These are phyloP conservation scores for Scaptomyza polygonia DNA, from an alignment of 2,888 invertebrate genomes.

Conservation along the genomic window DNA sequence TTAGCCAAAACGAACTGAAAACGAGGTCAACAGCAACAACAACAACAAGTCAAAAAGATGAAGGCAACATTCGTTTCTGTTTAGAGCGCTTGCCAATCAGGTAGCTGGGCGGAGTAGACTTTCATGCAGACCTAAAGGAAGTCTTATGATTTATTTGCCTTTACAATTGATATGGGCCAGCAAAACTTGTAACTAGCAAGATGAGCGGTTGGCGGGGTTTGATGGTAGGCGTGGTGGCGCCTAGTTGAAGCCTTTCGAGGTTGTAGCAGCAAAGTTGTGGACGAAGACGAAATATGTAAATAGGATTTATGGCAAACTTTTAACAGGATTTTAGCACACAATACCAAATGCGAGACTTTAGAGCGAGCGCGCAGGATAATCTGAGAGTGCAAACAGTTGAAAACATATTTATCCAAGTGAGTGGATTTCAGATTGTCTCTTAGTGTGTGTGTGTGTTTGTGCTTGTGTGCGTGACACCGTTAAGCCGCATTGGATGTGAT, in stretches of 20 bases:
- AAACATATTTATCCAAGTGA: conserved; percentile 76
- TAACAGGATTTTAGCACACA: conserved; percentile 71
- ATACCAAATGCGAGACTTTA: conserved; percentile 18
- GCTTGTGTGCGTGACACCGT: conserved; percentile 28
- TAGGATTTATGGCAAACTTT: conserved; percentile 76
- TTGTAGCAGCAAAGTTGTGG: conserved; percentile 10
- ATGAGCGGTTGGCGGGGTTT: neutral
- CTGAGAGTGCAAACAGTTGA: conserved; percentile 52
- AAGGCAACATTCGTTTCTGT: conserved; percentile 15
- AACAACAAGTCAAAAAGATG: conserved; percentile 27
- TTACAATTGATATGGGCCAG: conserved; percentile 64
- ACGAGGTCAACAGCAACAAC: conserved; percentile 56
- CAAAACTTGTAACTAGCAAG: conserved; percentile 17
- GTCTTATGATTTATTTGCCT: conserved; percentile 72
- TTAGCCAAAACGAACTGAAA: conserved; percentile 44
- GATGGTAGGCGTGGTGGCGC: conserved; percentile 18
- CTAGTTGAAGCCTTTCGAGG: conserved; percentile 48
- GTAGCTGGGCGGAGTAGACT: neutral
- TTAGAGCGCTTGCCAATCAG: conserved; percentile 6
- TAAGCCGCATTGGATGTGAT: conserved; percentile 37
- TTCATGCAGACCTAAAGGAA: conserved; percentile 33
- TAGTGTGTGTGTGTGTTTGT: conserved; percentile 3
- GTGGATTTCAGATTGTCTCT: conserved; percentile 46
- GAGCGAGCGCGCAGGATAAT: conserved; percentile 28
- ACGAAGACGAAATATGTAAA: conserved; percentile 70